Evolutionary conservation across 2,888 invertebrate genomes (phyloP).

Genomic region (Cremastinae sp.): DNA sequence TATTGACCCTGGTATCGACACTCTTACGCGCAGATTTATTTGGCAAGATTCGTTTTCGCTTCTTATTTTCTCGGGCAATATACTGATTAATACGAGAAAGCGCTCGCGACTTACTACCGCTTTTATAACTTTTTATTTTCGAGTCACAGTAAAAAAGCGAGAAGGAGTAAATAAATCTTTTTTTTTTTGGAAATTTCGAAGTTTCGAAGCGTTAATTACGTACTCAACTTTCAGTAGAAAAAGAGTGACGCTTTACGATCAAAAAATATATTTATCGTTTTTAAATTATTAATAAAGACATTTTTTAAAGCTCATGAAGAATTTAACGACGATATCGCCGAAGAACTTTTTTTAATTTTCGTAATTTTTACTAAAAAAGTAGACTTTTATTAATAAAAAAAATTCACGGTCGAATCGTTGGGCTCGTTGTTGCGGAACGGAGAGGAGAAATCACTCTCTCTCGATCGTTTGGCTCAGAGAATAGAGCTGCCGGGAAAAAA

Average conservation of each 20-base stretch:
- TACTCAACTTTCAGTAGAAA: too few species aligned
- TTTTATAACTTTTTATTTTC: conserved; percentile 8
- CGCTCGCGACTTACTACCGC: not conserved
- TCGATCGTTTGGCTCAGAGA: conserved; percentile 23
- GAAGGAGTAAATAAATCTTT: not conserved
- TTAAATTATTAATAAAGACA: too few species aligned
- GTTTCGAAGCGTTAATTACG: too few species aligned
- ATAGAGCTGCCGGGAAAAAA: conserved; percentile 16
- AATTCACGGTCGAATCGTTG: conserved; percentile 35
- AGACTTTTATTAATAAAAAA: conserved; percentile 24
- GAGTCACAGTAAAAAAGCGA: not conserved
- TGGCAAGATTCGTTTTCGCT: conserved; percentile 1
- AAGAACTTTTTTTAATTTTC: not conserved
- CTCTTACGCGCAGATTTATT: conserved; percentile 14
- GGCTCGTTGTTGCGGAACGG: conserved; percentile 27
- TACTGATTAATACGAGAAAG: conserved; percentile 45
- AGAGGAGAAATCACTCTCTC: conserved; percentile 44
- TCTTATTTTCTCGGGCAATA: conserved; percentile 10
- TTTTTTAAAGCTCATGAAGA: too few species aligned
- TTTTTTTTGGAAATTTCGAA: not conserved
- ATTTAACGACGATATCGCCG: not conserved
- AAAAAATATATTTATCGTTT: too few species aligned
- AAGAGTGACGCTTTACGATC: too few species aligned
- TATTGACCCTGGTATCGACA: conserved; percentile 10
- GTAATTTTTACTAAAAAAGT: not conserved